Conservation (phyloP, 2,888 invertebrate species). For the Diplolepis rosae region DNA sequence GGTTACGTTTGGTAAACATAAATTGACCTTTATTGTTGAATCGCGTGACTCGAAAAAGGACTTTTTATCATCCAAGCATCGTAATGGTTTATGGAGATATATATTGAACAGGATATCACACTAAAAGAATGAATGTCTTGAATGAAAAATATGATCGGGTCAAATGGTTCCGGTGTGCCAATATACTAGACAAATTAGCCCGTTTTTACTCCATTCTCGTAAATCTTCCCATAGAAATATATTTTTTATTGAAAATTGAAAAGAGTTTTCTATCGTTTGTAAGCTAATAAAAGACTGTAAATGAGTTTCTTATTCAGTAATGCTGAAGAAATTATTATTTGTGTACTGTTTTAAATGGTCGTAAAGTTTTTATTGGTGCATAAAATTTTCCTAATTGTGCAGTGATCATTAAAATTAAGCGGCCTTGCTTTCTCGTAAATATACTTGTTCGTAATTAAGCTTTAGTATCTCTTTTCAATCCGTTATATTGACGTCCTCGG, state of each 20-base stretch:
- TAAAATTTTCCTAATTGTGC: background rate
- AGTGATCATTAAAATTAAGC: background rate
- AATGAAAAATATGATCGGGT: slow-evolving; percentile 14
- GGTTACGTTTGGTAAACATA: background rate
- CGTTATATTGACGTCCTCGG: background rate
- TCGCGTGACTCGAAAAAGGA: slow-evolving; percentile 22
- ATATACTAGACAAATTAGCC: background rate
- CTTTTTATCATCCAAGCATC: slow-evolving; percentile 21
- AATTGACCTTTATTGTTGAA: background rate
- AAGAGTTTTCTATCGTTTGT: background rate
- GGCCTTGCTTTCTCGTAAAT: background rate
- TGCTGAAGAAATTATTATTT: background rate
- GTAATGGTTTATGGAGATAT: slow-evolving; percentile 12
- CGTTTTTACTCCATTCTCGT: background rate
- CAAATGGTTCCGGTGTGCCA: slow-evolving; percentile 16
- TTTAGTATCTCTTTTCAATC: background rate
- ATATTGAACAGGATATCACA: slow-evolving; percentile 18
- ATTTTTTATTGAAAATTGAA: background rate
- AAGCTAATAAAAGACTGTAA: background rate
- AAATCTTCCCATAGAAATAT: slow-evolving; percentile 24
- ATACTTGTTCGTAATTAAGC: background rate
- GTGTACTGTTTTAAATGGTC: background rate
- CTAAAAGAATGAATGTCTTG: slow-evolving; percentile 15
- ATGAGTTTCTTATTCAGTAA: no score
- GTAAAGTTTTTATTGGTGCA: background rate